Base-by-base conservation (phyloP, 1,140 invertebrate genomes). In the Solen grandis region DNA sequence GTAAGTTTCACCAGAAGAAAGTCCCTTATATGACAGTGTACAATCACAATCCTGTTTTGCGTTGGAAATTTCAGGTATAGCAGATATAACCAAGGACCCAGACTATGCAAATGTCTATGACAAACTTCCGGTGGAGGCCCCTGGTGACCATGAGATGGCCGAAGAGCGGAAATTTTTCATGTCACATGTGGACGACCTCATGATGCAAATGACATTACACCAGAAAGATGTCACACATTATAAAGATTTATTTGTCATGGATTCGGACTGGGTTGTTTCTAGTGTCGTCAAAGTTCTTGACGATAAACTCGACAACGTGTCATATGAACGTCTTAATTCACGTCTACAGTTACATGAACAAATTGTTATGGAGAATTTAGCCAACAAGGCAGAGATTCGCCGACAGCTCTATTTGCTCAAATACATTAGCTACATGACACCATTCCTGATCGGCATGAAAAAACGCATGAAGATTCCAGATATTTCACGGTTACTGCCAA, bases 381-480 rank as follows among this genome's bases (percentile, higher is more conserved):
- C 33, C 14, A 87, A 88, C 57, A 92, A 91, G 62, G 68, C 76
- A 14, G 88, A 91, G 35, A 85, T 91, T 5, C 59, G 85, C 33
- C 84, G 88, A 29, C 86, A 91, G 70, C 57, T 93, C 38, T 82
- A 84, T 31, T 75, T 92, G 38, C 82, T 92, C 4, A 92, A 91
- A 81, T 74, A 92, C 38, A 85, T 92, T 50, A 88, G 88, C 74
- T 92, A 91, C 82, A 82, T 92, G 55, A 87, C 86, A 13, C 90
- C 92, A 27, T 91, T 93, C 65, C 82, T 93, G 1, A 78, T 91
- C 22, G 91, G 88, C 0, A 90, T 93, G 88, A 89, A 88, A 66
- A 91, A 91, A 68, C 81, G 88, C 41, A 92, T 92, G 91, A 90
- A 90, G 65, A 91, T 93, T 68, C 92, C 92, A 2, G 88, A 91